Percentiles rank a stretch among this genome's conserved stretches.
Evolutionary conservation across 2,888 invertebrate genomes (phyloP).

Genomic region (Acanthosepion pharaonis): DNA sequence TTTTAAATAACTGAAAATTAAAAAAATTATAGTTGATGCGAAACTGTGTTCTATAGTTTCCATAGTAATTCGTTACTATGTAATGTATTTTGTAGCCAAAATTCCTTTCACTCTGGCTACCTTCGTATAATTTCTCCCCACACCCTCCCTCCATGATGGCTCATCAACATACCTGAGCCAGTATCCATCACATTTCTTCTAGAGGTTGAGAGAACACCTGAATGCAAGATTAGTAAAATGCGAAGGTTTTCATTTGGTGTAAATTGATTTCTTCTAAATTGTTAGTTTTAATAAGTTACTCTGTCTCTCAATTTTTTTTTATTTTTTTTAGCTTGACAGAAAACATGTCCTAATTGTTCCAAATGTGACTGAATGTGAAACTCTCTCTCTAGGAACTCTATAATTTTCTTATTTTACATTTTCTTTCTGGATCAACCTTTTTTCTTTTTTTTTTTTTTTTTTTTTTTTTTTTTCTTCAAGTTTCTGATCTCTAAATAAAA

Average conservation of each 20-base stretch:
- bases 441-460: too few species aligned
- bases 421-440: too few species aligned
- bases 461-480: too few species aligned
- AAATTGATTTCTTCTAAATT: too few species aligned
- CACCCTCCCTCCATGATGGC: background rate
- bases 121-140: background rate
- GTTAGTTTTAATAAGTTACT: too few species aligned
- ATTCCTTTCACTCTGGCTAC: background rate
- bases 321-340: too few species aligned
- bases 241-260: background rate
- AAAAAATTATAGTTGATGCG: background rate
- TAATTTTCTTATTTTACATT: too few species aligned
- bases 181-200: background rate
- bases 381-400: too few species aligned
- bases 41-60: slow-evolving; percentile 33
- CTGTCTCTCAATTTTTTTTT: too few species aligned
- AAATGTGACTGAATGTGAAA: too few species aligned
- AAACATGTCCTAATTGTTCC: too few species aligned
- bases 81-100: slow-evolving; percentile 1
- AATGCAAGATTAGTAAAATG: background rate
- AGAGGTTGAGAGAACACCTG: background rate
- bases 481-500: too few species aligned
- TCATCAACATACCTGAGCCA: background rate
- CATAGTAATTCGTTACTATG: background rate
- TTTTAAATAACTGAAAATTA: background rate